Evolutionary conservation across 1,140 invertebrate species (phyloP).

Genomic region (Brachionus plicatilis): DNA sequence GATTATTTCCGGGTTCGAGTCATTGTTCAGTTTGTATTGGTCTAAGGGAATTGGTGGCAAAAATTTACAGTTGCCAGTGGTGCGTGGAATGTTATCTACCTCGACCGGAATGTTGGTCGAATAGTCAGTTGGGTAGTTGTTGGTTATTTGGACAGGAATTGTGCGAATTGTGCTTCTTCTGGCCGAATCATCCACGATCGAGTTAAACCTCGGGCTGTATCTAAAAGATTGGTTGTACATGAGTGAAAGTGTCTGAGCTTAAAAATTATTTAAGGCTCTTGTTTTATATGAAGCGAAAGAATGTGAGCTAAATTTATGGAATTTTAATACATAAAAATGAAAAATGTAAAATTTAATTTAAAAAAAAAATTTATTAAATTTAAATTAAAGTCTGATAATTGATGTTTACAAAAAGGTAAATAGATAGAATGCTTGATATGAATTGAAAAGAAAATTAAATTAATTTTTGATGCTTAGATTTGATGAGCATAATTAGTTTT

Average conservation of each 20-base stretch:
- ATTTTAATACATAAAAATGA: background rate
- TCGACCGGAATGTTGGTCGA: background rate
- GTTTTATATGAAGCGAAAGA: background rate
- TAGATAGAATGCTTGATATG: background rate
- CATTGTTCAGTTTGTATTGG: constrained; percentile 12
- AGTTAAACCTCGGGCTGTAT: background rate
- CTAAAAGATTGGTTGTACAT: background rate
- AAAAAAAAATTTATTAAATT: background rate
- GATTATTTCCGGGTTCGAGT: constrained; percentile 32
- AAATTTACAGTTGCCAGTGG: background rate
- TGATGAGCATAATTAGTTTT: background rate
- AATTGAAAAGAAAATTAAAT: background rate
- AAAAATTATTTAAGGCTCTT: background rate
- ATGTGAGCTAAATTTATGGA: background rate
- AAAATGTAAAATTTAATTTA: constrained; percentile 4
- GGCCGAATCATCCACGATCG: background rate
- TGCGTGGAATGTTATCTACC: background rate
- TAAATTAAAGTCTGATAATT: background rate
- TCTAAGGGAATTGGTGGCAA: background rate
- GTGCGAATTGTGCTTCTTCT: background rate
- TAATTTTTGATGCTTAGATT: background rate
- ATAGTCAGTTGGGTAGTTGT: background rate
- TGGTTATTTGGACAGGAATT: background rate
- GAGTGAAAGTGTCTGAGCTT: background rate
- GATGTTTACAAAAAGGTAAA: background rate